Evolutionary conservation across 1,140 invertebrate species (phyloP), one percentile per base, ranked within the genome.

Genomic region (Bombus soroeensis): DNA sequence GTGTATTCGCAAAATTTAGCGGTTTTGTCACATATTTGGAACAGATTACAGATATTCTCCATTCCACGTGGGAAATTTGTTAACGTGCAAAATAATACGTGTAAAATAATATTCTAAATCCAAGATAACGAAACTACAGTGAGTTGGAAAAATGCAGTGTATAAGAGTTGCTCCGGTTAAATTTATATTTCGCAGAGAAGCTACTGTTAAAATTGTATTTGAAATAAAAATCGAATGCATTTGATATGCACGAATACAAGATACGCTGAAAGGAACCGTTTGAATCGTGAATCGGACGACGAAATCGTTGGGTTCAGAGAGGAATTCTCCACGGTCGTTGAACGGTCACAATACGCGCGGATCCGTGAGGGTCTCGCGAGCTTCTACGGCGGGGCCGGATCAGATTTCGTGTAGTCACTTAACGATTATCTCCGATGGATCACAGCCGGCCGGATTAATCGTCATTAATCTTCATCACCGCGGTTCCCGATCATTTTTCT

Each of bases 371-470:
- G 62, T 28, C 59, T 8, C 66, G 64, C 74, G 53, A 70, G 41
- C 72, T 53, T 62, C 10, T 25, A 64, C 70, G 8, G 41, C 15
- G 37, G 68, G 62, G 28, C 57, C 64, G 80, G 79, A 81, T 89
- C 87, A 87, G 93, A 94, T 94, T 94, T 94, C 88, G 87, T 86
- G 88, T 87, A 91, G 92, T 86, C 88, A 68, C 87, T 89, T 87
- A 89, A 89, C 88, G 81, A 87, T 89, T 86, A 89, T 88, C 87
- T 66, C 87, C 87, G 88, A 85, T 85, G 78, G 81, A 89, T 89
- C 88, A 76, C 62, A 59, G 66, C 70, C 75, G 57, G 37, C 59
- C 76, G 70, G 66, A 76, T 81, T 85, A 85, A 85, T 85, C 83
- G 80, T 77, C 80, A 89, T 89, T 89, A 89, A 89, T 89, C 88